A percentile compares a stretch with the other conserved stretches of the same genome.
These are phyloP conservation scores for Rhynchonycteris naso DNA, from an alignment of 2,797 vertebrate species.

Conservation along the genomic window DNA sequence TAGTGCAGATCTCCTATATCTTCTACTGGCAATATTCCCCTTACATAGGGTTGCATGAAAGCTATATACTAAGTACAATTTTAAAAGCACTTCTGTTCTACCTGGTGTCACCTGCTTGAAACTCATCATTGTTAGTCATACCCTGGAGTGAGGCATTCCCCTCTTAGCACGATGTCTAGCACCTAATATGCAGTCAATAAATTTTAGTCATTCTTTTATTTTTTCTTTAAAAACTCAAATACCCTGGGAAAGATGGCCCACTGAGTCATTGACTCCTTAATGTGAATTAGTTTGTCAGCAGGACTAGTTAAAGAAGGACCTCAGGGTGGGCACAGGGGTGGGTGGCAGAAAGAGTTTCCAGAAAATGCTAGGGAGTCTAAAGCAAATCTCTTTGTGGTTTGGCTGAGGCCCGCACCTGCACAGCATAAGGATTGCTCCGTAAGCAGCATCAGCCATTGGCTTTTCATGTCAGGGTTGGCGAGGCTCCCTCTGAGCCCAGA, in stretches of 20 bases:
- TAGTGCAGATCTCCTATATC: not conserved
- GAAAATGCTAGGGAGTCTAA: constrained; percentile 5
- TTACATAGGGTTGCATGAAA: fast-evolving
- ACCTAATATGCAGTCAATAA: not conserved
- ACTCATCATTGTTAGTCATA: not conserved
- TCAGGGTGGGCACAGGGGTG: not conserved
- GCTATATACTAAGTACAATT: not conserved
- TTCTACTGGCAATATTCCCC: not conserved
- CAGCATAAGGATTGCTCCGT: not conserved
- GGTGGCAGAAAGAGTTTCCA: not conserved
- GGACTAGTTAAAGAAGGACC: not conserved
- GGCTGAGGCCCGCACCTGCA: not conserved
- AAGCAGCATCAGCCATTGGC: not conserved
- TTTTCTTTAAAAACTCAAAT: not conserved
- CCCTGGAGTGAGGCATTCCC: not conserved
- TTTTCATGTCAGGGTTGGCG: not conserved
- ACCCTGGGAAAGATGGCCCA: not conserved
- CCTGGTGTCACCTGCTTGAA: not conserved
- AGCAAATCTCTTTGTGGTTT: constrained; percentile 36
- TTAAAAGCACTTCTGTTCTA: not conserved
- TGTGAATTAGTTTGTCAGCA: not conserved
- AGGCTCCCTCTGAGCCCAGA: not conserved
- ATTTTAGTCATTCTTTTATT: not conserved
- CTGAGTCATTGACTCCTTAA: not conserved
- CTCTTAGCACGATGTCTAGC: not conserved